A percentile compares a stretch with the other conserved stretches of the same genome.
phyloP scores from a whole-genome alignment of 2,113 vertebrate genomes.

The Thomomys bottae region DNA sequence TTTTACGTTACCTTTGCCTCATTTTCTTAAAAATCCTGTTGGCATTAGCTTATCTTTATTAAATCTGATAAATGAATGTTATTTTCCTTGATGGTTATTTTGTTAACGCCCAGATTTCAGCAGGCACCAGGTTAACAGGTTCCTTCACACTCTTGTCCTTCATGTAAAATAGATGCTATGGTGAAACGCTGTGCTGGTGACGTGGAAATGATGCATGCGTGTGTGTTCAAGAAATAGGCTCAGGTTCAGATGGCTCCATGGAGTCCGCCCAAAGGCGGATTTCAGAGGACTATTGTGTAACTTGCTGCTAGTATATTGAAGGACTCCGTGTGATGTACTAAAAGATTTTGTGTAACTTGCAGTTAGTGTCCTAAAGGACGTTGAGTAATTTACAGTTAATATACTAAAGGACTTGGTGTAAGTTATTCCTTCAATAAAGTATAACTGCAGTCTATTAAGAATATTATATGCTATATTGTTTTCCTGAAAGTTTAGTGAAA shows the following conservation, averaged over 20 bases:
- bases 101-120: not conserved
- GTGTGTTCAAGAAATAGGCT: not conserved
- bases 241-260: not conserved
- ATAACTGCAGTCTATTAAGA: not conserved
- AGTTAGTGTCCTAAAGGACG: no score
- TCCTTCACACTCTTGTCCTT: not conserved
- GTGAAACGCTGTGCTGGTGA: not conserved
- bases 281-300: not conserved
- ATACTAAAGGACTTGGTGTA: not conserved
- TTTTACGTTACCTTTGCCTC: not conserved
- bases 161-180: not conserved
- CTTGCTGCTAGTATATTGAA: not conserved
- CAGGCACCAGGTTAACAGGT: not conserved
- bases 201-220: not conserved
- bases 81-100: slow-evolving; percentile 5
- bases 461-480: not conserved
- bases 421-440: not conserved
- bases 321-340: not conserved
- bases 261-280: not conserved
- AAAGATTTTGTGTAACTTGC: not conserved
- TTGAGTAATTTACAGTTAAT: no score
- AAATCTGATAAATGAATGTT: not conserved
- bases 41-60: not conserved
- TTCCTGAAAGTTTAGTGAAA: not conserved
- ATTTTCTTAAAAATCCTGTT: not conserved